Base-by-base conservation (phyloP, 2,797 vertebrate species). In the Chloroceryle inda region DNA sequence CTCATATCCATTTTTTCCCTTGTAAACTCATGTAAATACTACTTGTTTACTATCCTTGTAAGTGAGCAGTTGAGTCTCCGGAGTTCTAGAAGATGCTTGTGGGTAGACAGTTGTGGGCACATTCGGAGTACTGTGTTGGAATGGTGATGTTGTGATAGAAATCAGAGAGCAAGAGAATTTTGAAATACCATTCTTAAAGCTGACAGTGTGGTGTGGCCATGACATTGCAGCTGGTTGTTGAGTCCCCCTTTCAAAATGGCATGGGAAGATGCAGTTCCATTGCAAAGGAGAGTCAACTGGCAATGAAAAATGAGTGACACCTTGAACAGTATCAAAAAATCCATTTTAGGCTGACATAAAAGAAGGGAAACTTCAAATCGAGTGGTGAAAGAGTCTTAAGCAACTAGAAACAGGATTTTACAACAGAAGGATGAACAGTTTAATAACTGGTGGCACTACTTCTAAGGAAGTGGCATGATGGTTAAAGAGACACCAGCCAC, bases 301-400 rank as follows among this genome's bases (percentile, higher is more conserved):
- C 42, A 31, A 27, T 38, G 31, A 40, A n/a, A 73, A 74, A 38
- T 31, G 26, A 9, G 58, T 38, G 42, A 82, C 82, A 56, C 26
- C 37, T 38, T 27, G 20, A 86, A 44, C 9, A 23, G 12, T 22
- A 38, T 33, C 4, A 92, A 72, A 87, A 53, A 23, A 10, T 42
- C 0, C 0, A 3, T 33, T 84, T 68, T 50, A 84, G 40, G 26
- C 45, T 80, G 76, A 29, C 5, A 12, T 9, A 21, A 0, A 3
- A 58, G 58, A 89, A 23, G 5, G 12, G 58, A 52, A 40, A 58
- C 26, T 72, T 87, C 10, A 85, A 18, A 80, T 76, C 4, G 21
- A 4, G 2, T 50, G 22, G 40, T 71, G n/a, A 75, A 85, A 73
- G 18, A 10, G 6, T 66, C 6, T 71, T 78, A 81, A 81, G 37